phyloP scores from a whole-genome alignment of 2,113 vertebrate species.

The Stomatorhinus ivindoensis region DNA sequence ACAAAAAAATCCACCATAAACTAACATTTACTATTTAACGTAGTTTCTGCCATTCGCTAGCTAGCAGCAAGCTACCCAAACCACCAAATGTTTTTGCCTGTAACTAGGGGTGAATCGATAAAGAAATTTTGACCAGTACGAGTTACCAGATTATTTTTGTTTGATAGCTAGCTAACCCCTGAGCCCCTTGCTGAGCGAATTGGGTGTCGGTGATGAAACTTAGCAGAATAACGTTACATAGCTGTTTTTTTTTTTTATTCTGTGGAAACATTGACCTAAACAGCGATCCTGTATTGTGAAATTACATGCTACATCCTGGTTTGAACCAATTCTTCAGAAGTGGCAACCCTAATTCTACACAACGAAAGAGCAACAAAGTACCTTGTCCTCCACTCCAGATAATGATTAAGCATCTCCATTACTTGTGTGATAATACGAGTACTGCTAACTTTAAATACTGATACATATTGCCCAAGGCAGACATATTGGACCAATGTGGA shows the following conservation, averaged over 20 bases:
- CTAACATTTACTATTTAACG: not conserved
- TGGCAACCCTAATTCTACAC: not conserved
- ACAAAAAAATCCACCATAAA: no score
- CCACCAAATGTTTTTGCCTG: not conserved
- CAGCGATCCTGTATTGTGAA: not conserved
- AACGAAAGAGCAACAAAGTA: not conserved
- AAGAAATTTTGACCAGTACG: not conserved
- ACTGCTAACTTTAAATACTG: no score
- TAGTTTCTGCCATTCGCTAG: not conserved
- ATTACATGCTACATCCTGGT: not conserved
- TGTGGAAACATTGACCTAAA: not conserved
- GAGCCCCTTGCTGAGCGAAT: not conserved
- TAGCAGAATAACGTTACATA: not conserved
- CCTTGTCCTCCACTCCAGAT: not conserved
- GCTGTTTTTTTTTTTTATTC: not conserved
- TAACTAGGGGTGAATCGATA: not conserved
- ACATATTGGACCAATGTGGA: no score
- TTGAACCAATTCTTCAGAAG: not conserved
- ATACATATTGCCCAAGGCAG: no score
- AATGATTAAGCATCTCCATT: not conserved
- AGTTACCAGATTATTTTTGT: not conserved
- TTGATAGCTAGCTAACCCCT: not conserved
- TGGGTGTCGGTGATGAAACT: not conserved
- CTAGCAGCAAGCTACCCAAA: not conserved
- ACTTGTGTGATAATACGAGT: not conserved